Base-by-base conservation (phyloP, 2,113 vertebrate genomes). In the Rissa tridactyla region DNA sequence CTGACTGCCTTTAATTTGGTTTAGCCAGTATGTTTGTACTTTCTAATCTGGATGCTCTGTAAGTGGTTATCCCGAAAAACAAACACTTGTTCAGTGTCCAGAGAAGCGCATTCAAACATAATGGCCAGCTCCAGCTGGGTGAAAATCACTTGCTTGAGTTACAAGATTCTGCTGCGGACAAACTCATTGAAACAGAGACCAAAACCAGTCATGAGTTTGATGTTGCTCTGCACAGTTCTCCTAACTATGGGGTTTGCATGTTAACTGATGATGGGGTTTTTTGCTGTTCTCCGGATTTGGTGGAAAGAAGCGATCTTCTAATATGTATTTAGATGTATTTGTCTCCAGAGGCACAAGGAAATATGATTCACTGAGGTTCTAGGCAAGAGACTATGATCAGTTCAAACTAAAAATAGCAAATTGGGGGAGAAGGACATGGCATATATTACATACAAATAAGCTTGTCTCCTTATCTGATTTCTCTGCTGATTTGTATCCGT, bases 1-100 rank as follows among this genome's bases (percentile, higher is more conserved):
- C 68, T 87, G 87, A 52, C 75, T 94, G 77, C 86, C 66, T 94
- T 84, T 92, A 85, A 82, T 94, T 95, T 58, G 80, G 6, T 92
- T 94, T 95, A 95, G 75, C 58, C 84, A 83, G 16, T 92, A 91
- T 80, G 68, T 88, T 92, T 95, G 62, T 90, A 70, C 66, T 92
- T 91, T 85, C 84, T 82, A 86, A 93, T 92, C 79, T 92, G 68
- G 38, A 70, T 83, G 58, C 42, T 93, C 75, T 38, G 1, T 80
- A 95, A 93, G 71, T 80, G 64, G 40, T 86, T 95, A 58, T 80
- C 90, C 54, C 81, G 61, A 77, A 83, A 92, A 92, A 73, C 70
- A 94, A 95, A 69, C 65, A 61, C 38, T 89, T 58, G 49, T 87
- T 92, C 34, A 11, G 77, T 6, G 11, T 85, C 84, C 86, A 91